Base-by-base conservation (phyloP, 2,797 vertebrate species). In the Poecilia velifera region DNA sequence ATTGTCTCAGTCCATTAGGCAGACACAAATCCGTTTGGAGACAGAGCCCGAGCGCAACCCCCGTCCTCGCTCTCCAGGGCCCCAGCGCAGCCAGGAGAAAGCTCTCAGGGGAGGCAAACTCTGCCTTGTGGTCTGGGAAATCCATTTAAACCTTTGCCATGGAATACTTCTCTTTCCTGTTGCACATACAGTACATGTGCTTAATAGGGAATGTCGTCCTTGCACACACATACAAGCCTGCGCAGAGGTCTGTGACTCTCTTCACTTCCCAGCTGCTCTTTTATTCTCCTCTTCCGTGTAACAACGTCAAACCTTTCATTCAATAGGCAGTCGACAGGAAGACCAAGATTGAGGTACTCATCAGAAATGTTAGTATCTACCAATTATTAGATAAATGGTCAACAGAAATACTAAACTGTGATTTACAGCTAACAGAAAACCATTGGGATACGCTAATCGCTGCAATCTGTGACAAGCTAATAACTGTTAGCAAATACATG, bases 1-100 rank as follows among this genome's bases (percentile, higher is more conserved):
- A 89, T 92, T 92, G 94, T 94, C 91, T 92, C 92, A 90, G 92
- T 87, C 93, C 92, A 94, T 94, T 94, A 94, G 86, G 85, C 91
- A 92, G 91, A 94, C 92, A 94, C 87, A 93, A 93, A 94, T 95
- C 92, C 90, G 86, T 90, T 93, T 87, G 86, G 91, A 91, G 91
- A 90, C 84, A 51, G 87, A 89, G 90, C 82, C 84, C 86, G 4
- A 80, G 85, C 72, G 51, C 77, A 9, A 81, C 84, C 82, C 82
- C 73, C 14, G 70, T 91, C 81, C 88, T 85, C 78, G 25, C 84
- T 89, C 87, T 88, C 87, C 75, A 57, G 90, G 89, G 91, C 62
- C 84, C 72, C 41, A n/a, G 87, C 76, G 78, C 84, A 85, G 84
- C 88, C 86, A 87, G 86, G 79, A 92, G 88, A 86, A 80, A 80